Conservation (phyloP, 2,797 vertebrate species). For the Channallabes apus region DNA sequence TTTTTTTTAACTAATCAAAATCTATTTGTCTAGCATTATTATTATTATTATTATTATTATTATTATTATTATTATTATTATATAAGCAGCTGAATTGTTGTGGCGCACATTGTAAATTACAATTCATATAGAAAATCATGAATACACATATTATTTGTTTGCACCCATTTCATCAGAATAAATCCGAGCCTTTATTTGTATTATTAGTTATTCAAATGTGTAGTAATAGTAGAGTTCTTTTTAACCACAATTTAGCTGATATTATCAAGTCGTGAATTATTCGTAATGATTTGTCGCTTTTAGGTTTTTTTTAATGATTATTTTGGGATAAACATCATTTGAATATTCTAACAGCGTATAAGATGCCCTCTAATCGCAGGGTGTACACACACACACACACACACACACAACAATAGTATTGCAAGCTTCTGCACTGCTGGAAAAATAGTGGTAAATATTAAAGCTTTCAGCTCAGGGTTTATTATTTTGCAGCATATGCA, state of each 20-base stretch:
- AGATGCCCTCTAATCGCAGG: slow-evolving; percentile 33
- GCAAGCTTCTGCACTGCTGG: neutral
- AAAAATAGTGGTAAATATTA: neutral
- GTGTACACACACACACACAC: slow-evolving; percentile 10
- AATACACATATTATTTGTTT: neutral
- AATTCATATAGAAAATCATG: neutral
- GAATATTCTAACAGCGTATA: slow-evolving; percentile 20
- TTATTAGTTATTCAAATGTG: neutral
- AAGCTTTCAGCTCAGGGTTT: neutral
- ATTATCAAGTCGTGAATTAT: neutral
- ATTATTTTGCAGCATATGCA: neutral
- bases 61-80: neutral
- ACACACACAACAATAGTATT: neutral
- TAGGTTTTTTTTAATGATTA: neutral
- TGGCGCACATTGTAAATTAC: neutral
- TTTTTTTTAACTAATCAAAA: neutral
- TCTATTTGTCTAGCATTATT: neutral
- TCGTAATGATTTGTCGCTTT: slow-evolving; percentile 4
- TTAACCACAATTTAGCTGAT: neutral
- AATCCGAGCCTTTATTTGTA: neutral
- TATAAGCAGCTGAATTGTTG: neutral
- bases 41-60: neutral
- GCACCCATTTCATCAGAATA: neutral
- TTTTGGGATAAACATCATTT: neutral
- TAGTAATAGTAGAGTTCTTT: neutral